Base-by-base conservation (phyloP, 2,113 vertebrate species). In the Pyxicephalus adspersus region DNA sequence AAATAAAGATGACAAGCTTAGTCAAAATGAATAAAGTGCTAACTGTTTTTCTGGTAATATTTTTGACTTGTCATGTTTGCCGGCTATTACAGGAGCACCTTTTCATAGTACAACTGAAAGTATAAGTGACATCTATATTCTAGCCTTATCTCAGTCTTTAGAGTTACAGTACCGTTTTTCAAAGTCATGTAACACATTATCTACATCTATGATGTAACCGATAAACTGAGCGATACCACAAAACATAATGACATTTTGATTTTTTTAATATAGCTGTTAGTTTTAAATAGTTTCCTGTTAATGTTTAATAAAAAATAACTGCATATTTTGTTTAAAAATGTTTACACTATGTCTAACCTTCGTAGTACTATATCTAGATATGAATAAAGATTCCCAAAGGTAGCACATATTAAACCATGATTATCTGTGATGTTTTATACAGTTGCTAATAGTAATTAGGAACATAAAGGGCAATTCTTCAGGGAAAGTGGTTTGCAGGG, bases 11-110 rank as follows among this genome's bases (percentile, higher is more conserved):
- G 78, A 81, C 78, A 81, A 50, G 68, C 45, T 34, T 73, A 73
- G 78, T 81, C 78, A 73, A 63, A 81, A 73, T 72, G 64, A 73
- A 81, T 81, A 72, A 58, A 60, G 52, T 81, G 51, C 70, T 64
- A 81, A 73, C 38, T 81, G 25, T 38, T 9, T 71, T 61, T 54
- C 58, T 55, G 73, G 58, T 73, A 81, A 81, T 81, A 81, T 68
- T 72, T 81, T 81, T 81, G 78, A 81, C 78, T 81, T 72, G 78
- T 71, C 68, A 52, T 81, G 78, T 55, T 81, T 64, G 58, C 78
- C n/a, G 78, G 78, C 78, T 73, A 81, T 81, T 63, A 81, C 60
- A 52, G 28, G 58, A 64, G 78, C 58, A 81, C 78, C 78, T 81
- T 81, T 81, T 22, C 45, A 57, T 16, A 52, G 22, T 81, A 50